These are phyloP conservation scores for Rissa tridactyla DNA, from an alignment of 2,113 vertebrate species.

Conservation along the genomic window DNA sequence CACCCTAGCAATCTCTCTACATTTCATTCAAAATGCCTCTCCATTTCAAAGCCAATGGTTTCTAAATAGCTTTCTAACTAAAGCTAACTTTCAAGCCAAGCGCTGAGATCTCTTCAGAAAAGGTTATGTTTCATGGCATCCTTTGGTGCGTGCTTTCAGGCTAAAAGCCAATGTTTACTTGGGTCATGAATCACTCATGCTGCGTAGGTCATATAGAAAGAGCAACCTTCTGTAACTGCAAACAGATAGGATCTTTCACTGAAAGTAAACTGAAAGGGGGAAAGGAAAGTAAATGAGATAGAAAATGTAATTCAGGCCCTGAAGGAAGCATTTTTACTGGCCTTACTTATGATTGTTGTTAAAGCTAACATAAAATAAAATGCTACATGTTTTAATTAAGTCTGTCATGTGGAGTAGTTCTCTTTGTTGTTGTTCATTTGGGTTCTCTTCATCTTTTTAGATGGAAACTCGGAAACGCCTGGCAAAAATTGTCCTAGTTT, in stretches of 20 bases:
- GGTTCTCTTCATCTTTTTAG: slow-evolving; percentile 68
- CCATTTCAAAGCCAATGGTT: background rate
- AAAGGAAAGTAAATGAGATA: background rate
- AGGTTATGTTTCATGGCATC: background rate
- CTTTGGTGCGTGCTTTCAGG: background rate
- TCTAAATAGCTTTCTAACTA: background rate
- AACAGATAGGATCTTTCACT: background rate
- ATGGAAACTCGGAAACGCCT: slow-evolving; percentile 93
- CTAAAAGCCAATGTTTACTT: background rate
- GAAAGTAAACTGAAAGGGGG: background rate
- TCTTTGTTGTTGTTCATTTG: background rate
- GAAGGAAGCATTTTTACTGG: background rate
- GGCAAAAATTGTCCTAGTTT: slow-evolving; percentile 93
- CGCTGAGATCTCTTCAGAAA: background rate
- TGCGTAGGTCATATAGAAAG: background rate
- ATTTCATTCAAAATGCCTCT: background rate
- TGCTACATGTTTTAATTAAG: background rate
- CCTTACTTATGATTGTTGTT: background rate
- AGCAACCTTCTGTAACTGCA: background rate
- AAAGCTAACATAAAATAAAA: background rate
- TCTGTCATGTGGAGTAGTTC: background rate
- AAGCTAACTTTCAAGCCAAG: background rate
- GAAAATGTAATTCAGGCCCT: background rate
- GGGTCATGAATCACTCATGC: background rate
- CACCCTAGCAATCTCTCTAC: background rate